These are phyloP conservation scores for Luffia ferchaultella DNA, from an alignment of 2,888 invertebrate species.

Conservation along the genomic window DNA sequence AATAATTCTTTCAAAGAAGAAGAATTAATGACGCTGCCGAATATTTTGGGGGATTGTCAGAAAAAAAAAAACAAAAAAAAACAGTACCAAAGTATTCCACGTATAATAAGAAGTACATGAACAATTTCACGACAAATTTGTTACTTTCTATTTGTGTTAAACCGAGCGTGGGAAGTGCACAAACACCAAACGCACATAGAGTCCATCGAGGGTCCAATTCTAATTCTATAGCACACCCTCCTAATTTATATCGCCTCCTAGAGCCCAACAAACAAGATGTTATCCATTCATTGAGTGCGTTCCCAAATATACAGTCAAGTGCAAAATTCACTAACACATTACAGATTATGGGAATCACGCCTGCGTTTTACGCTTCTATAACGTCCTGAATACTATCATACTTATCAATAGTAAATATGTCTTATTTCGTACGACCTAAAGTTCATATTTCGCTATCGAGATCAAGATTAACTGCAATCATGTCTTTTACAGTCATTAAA, in stretches of 20 bases:
- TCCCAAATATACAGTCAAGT: conserved; percentile 40
- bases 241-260: conserved; percentile 24
- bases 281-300: conserved; percentile 30
- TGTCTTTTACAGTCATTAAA: conserved; percentile 17
- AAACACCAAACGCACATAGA: conserved; percentile 4
- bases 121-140: conserved; percentile 30
- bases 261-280: conserved; percentile 39
- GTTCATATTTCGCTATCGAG: conserved; percentile 16
- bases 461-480: conserved; percentile 23
- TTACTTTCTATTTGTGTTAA: conserved; percentile 10
- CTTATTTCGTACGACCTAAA: conserved; percentile 7
- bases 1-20: no score
- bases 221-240: conserved; percentile 15
- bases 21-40: no score
- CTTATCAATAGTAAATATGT: conserved; percentile 10
- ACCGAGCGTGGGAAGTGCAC: conserved; percentile 41
- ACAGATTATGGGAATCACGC: conserved; percentile 62
- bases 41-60: no score
- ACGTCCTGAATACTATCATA: conserved; percentile 14
- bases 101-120: neutral
- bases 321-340: conserved; percentile 49
- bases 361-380: conserved; percentile 20
- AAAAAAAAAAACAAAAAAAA: no score
- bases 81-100: no score
- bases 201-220: neutral